Evolutionary conservation across 1,140 invertebrate species (phyloP).

Genomic region (Zaprionus gabonicus): DNA sequence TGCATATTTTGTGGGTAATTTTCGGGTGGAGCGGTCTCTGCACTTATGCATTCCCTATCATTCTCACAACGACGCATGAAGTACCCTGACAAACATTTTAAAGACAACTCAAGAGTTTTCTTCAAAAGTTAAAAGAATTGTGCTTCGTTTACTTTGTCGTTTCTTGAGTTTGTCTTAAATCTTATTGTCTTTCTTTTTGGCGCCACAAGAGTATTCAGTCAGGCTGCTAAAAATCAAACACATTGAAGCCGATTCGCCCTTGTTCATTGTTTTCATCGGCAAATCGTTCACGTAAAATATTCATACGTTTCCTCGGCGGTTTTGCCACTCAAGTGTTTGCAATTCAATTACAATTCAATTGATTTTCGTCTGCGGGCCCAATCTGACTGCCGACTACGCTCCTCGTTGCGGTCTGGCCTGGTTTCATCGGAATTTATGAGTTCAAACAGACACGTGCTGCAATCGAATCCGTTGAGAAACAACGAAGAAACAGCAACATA

Average conservation of each 20-base stretch:
- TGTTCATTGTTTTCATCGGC: conserved; percentile 48
- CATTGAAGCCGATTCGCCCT: conserved; percentile 11
- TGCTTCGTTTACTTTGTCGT: not conserved
- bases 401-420: conserved; percentile 1
- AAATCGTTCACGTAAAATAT: conserved; percentile 82
- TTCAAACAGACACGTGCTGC: conserved; percentile 26
- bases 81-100: conserved; percentile 4
- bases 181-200: not conserved
- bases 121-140: too few relatives aligned
- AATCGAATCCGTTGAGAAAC: conserved; percentile 28
- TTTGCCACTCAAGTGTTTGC: conserved; percentile 77
- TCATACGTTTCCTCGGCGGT: conserved; percentile 77
- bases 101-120: too few relatives aligned
- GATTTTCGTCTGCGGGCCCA: conserved; percentile 74
- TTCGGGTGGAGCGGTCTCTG: conserved; percentile 60
- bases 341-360: conserved; percentile 81
- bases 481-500: not conserved
- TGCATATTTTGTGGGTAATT: conserved; percentile 78
- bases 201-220: conserved; percentile 26
- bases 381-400: conserved; percentile 22
- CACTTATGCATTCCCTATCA: conserved; percentile 35
- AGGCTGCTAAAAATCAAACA: conserved; percentile 7
- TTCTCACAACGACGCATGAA: not conserved
- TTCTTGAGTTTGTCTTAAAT: not conserved
- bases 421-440: conserved; percentile 38